A percentile compares a stretch with the other conserved stretches of the same genome.
These are phyloP conservation scores for Harpagoxenus sublaevis DNA, from an alignment of 2,888 invertebrate species.

Conservation along the genomic window DNA sequence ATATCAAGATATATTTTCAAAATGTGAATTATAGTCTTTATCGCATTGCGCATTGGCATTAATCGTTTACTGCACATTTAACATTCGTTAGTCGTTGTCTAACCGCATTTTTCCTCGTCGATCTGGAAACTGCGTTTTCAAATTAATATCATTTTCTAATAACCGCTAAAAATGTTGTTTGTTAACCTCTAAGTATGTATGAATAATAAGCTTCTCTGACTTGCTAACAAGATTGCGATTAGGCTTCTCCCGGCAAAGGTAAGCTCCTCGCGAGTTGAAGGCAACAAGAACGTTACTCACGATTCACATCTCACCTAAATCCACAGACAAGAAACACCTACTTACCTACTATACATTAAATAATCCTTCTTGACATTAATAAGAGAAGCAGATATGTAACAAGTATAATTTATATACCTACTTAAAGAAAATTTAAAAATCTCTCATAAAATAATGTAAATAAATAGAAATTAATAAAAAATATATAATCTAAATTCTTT, in stretches of 20 bases:
- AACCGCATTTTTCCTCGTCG: background rate
- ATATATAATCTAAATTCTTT: background rate
- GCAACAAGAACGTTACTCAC: background rate
- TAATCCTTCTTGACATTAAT: background rate
- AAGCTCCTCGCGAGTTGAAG: slow-evolving; percentile 45
- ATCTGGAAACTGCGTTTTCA: background rate
- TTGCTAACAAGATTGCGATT: slow-evolving; percentile 72
- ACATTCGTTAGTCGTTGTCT: background rate
- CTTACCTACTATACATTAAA: background rate
- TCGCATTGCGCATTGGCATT: background rate
- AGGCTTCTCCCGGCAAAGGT: slow-evolving; percentile 64
- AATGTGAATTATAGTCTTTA: background rate
- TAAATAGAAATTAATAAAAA: background rate
- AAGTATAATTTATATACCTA: background rate
- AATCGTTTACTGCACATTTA: background rate
- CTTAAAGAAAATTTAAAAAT: background rate
- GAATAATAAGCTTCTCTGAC: slow-evolving; percentile 54
- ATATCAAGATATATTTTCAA: background rate
- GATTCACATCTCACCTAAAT: slow-evolving; percentile 13
- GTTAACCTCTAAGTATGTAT: slow-evolving; percentile 49
- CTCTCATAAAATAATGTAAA: background rate
- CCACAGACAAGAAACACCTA: background rate
- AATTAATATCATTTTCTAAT: background rate
- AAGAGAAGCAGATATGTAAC: background rate
- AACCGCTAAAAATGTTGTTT: slow-evolving; percentile 57